Evolutionary conservation across 2,888 invertebrate genomes (phyloP).

Genomic region (Bruchidius siliquastri): DNA sequence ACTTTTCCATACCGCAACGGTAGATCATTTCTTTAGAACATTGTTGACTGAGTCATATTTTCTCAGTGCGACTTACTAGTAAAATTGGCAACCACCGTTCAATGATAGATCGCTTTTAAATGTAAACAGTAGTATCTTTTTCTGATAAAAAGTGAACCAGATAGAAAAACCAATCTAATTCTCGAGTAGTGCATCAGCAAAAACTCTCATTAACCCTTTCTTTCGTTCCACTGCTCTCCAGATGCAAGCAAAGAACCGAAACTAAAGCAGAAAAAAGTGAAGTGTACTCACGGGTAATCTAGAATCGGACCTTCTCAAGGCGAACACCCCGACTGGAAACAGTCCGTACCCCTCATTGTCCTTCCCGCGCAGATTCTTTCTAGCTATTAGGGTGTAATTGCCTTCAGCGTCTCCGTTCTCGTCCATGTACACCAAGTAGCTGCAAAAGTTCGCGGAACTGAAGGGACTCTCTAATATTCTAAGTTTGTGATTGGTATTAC

Average conservation of each 20-base stretch:
- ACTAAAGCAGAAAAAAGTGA: background rate
- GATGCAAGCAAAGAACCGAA: background rate
- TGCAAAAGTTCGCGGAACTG: slow-evolving; percentile 38
- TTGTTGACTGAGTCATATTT: too few relatives aligned
- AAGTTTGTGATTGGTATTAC: background rate
- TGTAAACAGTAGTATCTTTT: too few relatives aligned
- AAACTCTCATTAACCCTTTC: background rate
- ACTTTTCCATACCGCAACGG: too few relatives aligned
- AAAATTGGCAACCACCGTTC: too few relatives aligned
- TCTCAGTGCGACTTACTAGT: too few relatives aligned
- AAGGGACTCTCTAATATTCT: background rate
- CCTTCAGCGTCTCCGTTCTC: slow-evolving; percentile 90
- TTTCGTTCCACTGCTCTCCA: background rate
- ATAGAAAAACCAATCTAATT: too few relatives aligned
- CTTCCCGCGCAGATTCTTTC: slow-evolving; percentile 40
- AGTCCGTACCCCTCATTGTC: slow-evolving; percentile 57
- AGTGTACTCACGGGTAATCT: slow-evolving; percentile 67
- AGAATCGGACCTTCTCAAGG: slow-evolving; percentile 53
- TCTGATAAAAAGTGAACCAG: too few relatives aligned
- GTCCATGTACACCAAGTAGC: slow-evolving; percentile 90
- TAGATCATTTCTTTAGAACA: too few relatives aligned
- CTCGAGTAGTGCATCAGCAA: background rate
- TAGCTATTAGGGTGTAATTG: slow-evolving; percentile 82
- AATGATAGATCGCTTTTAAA: too few relatives aligned
- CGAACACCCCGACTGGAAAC: slow-evolving; percentile 74